A percentile compares a stretch with the other conserved stretches of the same genome.
Conservation (phyloP, 2,888 invertebrate species). For the Norana najaformis region DNA sequence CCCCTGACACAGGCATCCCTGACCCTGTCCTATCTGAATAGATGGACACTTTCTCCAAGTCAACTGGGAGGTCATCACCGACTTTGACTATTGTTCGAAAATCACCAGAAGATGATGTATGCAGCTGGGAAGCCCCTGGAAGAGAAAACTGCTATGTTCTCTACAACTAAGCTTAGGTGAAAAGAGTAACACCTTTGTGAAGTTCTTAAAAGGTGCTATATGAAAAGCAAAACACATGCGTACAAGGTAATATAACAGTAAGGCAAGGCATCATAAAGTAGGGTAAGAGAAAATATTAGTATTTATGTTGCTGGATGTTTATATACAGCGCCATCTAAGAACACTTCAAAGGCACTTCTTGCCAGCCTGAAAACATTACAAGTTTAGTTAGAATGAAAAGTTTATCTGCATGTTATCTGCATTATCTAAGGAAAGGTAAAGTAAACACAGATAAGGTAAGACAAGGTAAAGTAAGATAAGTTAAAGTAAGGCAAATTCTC, state of each 20-base stretch:
- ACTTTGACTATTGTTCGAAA: slow-evolving; percentile 8
- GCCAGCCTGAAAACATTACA: no score
- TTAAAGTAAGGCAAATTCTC: not conserved
- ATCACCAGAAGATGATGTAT: not conserved
- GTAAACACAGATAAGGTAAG: not conserved
- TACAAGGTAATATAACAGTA: not conserved
- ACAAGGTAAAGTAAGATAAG: not conserved
- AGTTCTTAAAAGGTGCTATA: not conserved
- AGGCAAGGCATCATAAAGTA: not conserved
- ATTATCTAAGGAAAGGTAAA: not conserved
- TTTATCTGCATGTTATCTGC: no score
- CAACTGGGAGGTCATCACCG: not conserved
- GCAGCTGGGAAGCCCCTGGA: not conserved
- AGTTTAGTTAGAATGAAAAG: no score
- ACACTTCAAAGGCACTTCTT: not conserved
- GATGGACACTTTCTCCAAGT: not conserved
- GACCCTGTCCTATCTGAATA: not conserved
- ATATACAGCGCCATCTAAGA: no score
- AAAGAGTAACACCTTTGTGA: not conserved
- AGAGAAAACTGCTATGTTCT: not conserved
- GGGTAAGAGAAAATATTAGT: not conserved
- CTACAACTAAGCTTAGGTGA: not conserved
- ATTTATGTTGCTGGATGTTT: not conserved
- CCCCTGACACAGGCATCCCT: not conserved
- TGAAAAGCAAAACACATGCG: not conserved